phyloP scores from a whole-genome alignment of 2,797 vertebrate genomes.

The Crypturellus tataupa region DNA sequence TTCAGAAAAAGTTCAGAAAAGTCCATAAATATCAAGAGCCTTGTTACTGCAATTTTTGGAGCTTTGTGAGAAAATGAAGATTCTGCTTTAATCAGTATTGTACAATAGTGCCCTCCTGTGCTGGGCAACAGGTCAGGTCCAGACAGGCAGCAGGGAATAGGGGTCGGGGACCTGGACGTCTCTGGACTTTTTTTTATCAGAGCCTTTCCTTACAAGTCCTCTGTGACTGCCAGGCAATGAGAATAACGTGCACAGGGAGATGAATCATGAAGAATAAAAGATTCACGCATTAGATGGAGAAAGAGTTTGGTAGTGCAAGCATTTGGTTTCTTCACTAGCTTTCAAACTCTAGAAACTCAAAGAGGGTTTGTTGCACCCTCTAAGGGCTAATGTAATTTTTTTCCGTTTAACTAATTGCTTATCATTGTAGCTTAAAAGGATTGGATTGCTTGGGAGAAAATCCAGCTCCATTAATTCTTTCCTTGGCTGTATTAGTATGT shows the following conservation, averaged over 20 bases:
- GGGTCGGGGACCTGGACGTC: neutral
- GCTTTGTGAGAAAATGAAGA: neutral
- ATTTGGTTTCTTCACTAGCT: neutral
- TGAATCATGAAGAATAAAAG: neutral
- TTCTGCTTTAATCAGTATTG: neutral
- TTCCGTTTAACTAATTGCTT: neutral
- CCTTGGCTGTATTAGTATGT: neutral
- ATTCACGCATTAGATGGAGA: neutral
- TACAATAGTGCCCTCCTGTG: neutral
- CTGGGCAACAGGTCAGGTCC: neutral
- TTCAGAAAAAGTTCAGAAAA: neutral
- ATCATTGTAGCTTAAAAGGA: neutral
- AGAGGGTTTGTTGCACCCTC: neutral
- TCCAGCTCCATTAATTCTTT: neutral
- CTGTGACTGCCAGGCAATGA: neutral
- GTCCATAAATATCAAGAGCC: rapidly evolving
- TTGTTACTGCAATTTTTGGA: neutral
- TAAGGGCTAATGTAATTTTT: neutral
- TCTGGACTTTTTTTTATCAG: neutral
- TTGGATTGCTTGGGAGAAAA: neutral
- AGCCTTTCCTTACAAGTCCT: neutral
- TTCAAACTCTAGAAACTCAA: neutral
- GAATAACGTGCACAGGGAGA: neutral
- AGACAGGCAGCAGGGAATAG: neutral
- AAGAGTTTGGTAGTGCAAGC: neutral